phyloP scores from a whole-genome alignment of 2,113 vertebrate genomes.

The Nymphicus hollandicus region DNA sequence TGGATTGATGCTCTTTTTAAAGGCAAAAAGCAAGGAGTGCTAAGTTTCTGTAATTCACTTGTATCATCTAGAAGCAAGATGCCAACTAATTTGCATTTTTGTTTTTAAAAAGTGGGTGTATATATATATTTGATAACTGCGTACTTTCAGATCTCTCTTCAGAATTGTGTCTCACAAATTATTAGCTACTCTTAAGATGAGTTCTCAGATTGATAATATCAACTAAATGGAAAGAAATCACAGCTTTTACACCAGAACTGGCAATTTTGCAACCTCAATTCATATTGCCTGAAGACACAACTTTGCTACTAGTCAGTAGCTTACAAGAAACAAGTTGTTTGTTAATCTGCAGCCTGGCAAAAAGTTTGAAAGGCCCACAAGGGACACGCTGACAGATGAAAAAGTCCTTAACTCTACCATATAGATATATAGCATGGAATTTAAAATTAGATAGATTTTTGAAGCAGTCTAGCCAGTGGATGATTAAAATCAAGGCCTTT shows the following conservation, averaged over 20 bases:
- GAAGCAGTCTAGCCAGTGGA: neutral
- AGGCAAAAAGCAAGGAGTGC: neutral
- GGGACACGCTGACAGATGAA: neutral
- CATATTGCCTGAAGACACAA: neutral
- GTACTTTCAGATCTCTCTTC: neutral
- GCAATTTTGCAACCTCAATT: neutral
- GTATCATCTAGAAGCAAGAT: neutral
- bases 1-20: neutral
- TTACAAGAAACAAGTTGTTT: neutral
- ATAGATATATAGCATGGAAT: neutral
- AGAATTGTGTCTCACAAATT: neutral
- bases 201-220: neutral
- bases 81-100: neutral
- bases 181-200: neutral
- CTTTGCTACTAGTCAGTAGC: neutral
- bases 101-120: neutral
- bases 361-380: neutral
- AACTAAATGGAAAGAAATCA: neutral
- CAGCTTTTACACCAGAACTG: neutral
- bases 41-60: neutral
- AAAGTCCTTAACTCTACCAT: neutral
- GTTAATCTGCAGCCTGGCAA: neutral
- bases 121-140: neutral
- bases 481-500: neutral
- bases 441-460: neutral